Evolutionary conservation across 2,113 vertebrate genomes (phyloP), one percentile per base, ranked within the genome.

Genomic region (Colinus virginianus): DNA sequence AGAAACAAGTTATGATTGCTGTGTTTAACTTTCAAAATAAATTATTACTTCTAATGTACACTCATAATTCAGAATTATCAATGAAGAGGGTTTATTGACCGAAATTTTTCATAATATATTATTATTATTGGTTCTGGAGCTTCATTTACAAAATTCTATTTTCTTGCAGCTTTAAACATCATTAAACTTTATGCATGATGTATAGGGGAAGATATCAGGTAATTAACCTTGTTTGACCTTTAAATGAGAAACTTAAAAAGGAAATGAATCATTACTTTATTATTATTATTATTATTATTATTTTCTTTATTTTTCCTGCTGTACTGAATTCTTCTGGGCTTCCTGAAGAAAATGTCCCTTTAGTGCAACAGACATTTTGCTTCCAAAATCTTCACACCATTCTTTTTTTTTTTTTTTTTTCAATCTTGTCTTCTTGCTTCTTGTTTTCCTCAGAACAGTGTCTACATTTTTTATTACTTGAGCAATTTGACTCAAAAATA

Each of bases 401-500:
- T 9, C 6, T 90, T 62, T 49, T 30, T 53, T 51, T 21, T 46
- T 46, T 48, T 46, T 48, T 46, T 67, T n/a, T 86, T 55, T 53
- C 77, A 88, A 46, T 7, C 38, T 42, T 48, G 38, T 45, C 13
- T 48, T 46, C 23, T 63, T 79, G 15, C 22, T 78, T 46, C 18
- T 23, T 82, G 15, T 48, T 67, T 90, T 78, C 30, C 13, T 38
- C 13, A 56, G 30, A 55, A 51, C 10, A 69, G 1, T 9, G 19
- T 89, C 87, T 84, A 64, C 43, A 28, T 95, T 93, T 92, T 78
- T 91, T 93, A 79, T 87, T 9, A 80, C 32, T 36, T 9, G 23
- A 66, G 1, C 45, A 22, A 45, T 88, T 90, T 96, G 19, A 25
- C 43, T 82, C 11, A 63, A 43, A 17, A 90, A 48, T n/a, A 38